phyloP scores from a whole-genome alignment of 2,113 vertebrate genomes.

The Platichthys stellatus region DNA sequence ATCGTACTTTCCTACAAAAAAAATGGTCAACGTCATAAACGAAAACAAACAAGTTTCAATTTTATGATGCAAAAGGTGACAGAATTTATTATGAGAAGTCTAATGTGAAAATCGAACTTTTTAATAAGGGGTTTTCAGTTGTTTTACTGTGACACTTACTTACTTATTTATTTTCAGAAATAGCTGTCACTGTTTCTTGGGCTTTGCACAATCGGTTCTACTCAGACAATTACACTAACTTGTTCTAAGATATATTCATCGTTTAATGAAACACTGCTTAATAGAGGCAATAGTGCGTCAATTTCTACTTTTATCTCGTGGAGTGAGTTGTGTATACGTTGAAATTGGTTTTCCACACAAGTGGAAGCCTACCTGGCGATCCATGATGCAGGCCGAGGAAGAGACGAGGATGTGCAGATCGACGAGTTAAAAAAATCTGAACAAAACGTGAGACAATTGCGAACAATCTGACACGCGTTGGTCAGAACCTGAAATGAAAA shows the following conservation, averaged over 20 bases:
- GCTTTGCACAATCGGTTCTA: background rate
- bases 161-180: background rate
- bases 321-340: background rate
- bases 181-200: background rate
- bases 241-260: background rate
- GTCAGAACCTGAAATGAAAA: background rate
- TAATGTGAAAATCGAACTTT: background rate
- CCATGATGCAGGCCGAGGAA: background rate
- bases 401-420: background rate
- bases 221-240: background rate
- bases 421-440: background rate
- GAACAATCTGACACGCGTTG: no score
- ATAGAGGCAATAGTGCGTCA: no score
- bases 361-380: slow-evolving; percentile 48
- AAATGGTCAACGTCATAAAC: background rate
- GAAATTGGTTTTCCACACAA: background rate
- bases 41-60: background rate
- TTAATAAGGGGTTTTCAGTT: background rate
- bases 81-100: background rate
- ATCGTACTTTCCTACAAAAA: background rate
- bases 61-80: background rate
- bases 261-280: background rate
- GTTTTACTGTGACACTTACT: background rate
- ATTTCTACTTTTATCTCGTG: background rate
- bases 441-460: background rate